Evolutionary conservation across 1,140 invertebrate species (phyloP).

Genomic region (Calephelis virginiensis): DNA sequence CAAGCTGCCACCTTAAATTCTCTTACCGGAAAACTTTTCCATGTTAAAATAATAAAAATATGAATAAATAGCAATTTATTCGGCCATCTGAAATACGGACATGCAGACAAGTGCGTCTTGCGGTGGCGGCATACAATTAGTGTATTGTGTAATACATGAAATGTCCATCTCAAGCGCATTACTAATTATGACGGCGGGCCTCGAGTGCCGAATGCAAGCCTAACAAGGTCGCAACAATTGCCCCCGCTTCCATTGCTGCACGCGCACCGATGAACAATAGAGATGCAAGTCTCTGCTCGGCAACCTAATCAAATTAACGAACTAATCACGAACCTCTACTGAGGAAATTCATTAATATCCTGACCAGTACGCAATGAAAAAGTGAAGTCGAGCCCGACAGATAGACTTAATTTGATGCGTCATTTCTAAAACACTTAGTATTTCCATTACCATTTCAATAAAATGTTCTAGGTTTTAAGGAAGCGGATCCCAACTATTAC

Average conservation of each 20-base stretch:
- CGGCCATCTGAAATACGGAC: neutral
- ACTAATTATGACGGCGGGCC: slow-evolving; percentile 37
- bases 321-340: slow-evolving; percentile 58
- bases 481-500: no score
- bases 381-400: slow-evolving; percentile 48
- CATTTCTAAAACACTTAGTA: neutral
- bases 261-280: slow-evolving; percentile 46
- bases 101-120: slow-evolving; percentile 25
- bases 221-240: slow-evolving; percentile 37
- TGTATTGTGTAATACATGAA: slow-evolving; percentile 34
- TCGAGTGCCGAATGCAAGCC: slow-evolving; percentile 23
- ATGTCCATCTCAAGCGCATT: slow-evolving; percentile 35
- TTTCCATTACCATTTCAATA: no score
- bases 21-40: no score
- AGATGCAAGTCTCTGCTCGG: slow-evolving; percentile 37
- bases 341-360: slow-evolving; percentile 76
- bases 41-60: no score
- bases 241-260: slow-evolving; percentile 28
- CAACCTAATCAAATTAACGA: slow-evolving; percentile 66
- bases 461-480: no score
- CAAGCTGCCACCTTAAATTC: no score
- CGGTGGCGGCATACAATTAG: slow-evolving; percentile 31
- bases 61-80: no score
- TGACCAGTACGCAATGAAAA: slow-evolving; percentile 48
- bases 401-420: slow-evolving; percentile 22